Evolutionary conservation across 2,797 vertebrate species (phyloP), one percentile per base, ranked within the genome.

Genomic region (Acipenser oxyrinchus): DNA sequence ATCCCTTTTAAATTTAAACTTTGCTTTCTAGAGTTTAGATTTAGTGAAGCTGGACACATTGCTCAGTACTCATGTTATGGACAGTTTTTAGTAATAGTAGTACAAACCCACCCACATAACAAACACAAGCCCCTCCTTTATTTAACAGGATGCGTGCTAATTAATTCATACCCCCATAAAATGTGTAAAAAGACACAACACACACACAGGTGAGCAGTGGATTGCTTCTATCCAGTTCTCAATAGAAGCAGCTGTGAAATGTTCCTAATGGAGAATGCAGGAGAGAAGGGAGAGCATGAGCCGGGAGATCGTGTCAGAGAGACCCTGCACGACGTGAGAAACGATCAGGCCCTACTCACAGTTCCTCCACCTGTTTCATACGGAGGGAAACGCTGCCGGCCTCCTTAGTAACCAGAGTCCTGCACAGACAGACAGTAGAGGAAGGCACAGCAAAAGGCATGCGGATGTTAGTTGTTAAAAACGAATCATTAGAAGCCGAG

Each of bases 301-400:
- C 9, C 48, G 49, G 8, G 60, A 49, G 10, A 49, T 51, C 52
- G 11, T 49, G 55, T 64, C 50, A 67, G 48, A 74, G 73, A 82
- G 77, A 86, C 66, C 52, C 72, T 80, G 80, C 76, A 83, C 15
- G 15, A 18, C 15, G 15, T 74, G 77, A 75, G 79, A 72, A 74
- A 85, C 68, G 68, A 71, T 71, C 70, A 78, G 69, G 64, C 88
- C 89, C 91, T 99, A 99, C 97, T 99, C 94, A 99, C 97, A 99
- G 94, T 93, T 99, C 97, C 91, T 96, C 94, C 86, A 99, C 95
- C 96, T 98, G 96, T 90, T 96, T 95, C 96, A 98, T 99, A 91
- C 97, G 97, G 77, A 96, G 93, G 92, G 96, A 98, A 68, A 99
- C 97, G 81, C 97, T 99, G 94, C 95, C 95, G 83, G 91, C 89